These are phyloP conservation scores for Idaea dimidiata DNA, from an alignment of 2,888 invertebrate species.

Conservation along the genomic window DNA sequence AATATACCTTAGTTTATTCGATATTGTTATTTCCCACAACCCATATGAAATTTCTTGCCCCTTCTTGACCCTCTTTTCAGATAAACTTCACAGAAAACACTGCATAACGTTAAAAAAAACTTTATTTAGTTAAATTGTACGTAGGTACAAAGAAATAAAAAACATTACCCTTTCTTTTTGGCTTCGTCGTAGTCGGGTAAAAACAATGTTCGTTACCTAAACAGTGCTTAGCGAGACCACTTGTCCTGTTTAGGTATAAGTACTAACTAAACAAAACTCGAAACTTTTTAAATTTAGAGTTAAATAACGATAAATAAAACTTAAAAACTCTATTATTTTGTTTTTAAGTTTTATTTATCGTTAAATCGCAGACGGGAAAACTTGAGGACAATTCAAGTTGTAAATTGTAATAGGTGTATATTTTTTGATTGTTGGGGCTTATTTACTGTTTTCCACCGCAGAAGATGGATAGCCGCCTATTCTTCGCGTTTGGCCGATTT, in stretches of 20 bases:
- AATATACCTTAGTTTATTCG: background rate
- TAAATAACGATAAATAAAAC: too few relatives aligned
- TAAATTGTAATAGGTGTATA: background rate
- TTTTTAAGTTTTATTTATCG: too few relatives aligned
- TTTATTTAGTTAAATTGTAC: background rate
- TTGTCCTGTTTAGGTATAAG: too few relatives aligned
- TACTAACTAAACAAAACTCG: too few relatives aligned
- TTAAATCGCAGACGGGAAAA: background rate
- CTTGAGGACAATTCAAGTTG: background rate
- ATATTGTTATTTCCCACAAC: background rate
- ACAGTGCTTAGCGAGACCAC: too few relatives aligned
- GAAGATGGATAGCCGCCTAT: background rate
- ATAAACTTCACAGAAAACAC: background rate
- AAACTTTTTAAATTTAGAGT: too few relatives aligned
- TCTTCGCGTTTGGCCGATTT: background rate
- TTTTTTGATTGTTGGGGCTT: too few relatives aligned
- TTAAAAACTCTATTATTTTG: too few relatives aligned
- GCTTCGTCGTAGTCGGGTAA: too few relatives aligned
- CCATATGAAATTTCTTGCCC: background rate
- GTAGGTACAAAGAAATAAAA: too few relatives aligned
- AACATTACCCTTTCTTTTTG: too few relatives aligned
- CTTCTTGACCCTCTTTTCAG: background rate
- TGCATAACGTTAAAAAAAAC: background rate
- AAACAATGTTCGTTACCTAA: too few relatives aligned
- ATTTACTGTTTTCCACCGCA: background rate